Percentiles rank a stretch among this genome's conserved stretches.
These are phyloP conservation scores for Apamea monoglypha DNA, from an alignment of 2,888 invertebrate species.

Conservation along the genomic window DNA sequence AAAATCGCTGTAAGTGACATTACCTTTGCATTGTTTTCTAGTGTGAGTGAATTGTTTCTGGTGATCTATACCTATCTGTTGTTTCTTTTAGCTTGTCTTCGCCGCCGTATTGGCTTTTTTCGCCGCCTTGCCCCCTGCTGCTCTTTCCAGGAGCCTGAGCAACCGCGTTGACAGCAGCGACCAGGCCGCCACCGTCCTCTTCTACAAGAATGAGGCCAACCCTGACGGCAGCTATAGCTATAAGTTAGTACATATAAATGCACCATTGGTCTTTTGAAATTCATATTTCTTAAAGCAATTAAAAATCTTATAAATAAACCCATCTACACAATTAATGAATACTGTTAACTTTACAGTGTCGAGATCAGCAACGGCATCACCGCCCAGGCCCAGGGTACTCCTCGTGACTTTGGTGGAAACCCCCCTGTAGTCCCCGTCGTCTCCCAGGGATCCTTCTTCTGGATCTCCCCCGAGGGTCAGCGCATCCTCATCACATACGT, in stretches of 20 bases:
- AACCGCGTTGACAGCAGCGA: slow-evolving; percentile 69
- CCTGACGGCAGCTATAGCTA: slow-evolving; percentile 88
- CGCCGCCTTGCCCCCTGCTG: slow-evolving; percentile 71
- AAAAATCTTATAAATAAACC: neutral
- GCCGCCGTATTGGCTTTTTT: slow-evolving; percentile 79
- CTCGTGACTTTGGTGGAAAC: slow-evolving; percentile 88
- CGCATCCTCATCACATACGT: slow-evolving; percentile 89
- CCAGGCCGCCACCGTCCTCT: slow-evolving; percentile 77
- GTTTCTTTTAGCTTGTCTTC: slow-evolving; percentile 70
- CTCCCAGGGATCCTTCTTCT: slow-evolving; percentile 89
- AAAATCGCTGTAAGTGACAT: slow-evolving; percentile 77
- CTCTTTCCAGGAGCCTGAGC: slow-evolving; percentile 34
- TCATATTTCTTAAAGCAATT: neutral
- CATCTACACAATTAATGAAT: neutral
- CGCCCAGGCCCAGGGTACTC: slow-evolving; percentile 90
- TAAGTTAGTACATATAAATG: slow-evolving; percentile 77
- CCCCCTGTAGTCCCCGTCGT: slow-evolving; percentile 81
- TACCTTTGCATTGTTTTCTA: slow-evolving; percentile 8
- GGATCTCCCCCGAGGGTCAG: slow-evolving; percentile 91
- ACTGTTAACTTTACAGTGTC: slow-evolving; percentile 79
- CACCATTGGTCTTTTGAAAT: neutral
- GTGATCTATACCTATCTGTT: neutral
- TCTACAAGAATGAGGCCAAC: slow-evolving; percentile 80
- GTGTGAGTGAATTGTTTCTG: neutral
- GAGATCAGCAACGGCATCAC: slow-evolving; percentile 92